These are phyloP conservation scores for Thamnaconus septentrionalis DNA, from an alignment of 2,113 vertebrate species.

Conservation along the genomic window DNA sequence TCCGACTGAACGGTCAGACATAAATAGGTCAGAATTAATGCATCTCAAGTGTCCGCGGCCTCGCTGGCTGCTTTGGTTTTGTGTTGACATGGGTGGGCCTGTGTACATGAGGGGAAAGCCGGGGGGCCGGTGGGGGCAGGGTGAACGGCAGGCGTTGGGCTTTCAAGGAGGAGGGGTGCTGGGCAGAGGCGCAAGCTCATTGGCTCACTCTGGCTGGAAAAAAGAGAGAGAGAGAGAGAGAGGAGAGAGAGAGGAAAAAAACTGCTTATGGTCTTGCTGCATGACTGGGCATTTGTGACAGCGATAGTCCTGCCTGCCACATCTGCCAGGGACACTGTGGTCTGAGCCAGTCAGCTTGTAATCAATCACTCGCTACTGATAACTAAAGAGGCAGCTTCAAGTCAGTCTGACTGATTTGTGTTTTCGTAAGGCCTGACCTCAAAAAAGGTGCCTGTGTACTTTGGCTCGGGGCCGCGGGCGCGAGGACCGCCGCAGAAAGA, in stretches of 20 bases:
- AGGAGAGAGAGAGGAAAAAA: constrained; percentile 23
- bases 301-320: constrained; percentile 68
- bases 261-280: constrained; percentile 75
- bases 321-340: constrained; percentile 64
- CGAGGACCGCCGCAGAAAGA: constrained; percentile 1
- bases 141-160: constrained; percentile 64
- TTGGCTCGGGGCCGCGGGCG: constrained; percentile 8
- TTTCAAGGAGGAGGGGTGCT: constrained; percentile 65
- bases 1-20: constrained; percentile 47
- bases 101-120: constrained; percentile 55
- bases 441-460: constrained; percentile 22
- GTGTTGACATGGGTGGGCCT: constrained; percentile 65
- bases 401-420: constrained; percentile 34
- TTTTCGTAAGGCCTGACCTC: constrained; percentile 27
- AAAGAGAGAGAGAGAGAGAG: constrained; percentile 6
- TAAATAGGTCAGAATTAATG: constrained; percentile 74
- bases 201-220: constrained; percentile 57
- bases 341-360: constrained; percentile 55
- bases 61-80: constrained; percentile 54
- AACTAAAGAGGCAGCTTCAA: constrained; percentile 50
- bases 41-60: constrained; percentile 54
- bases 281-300: constrained; percentile 80
- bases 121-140: constrained; percentile 71
- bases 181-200: constrained; percentile 55
- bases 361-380: constrained; percentile 68